Evolutionary conservation across 2,113 vertebrate species (phyloP), one percentile per base, ranked within the genome.

Genomic region (Notothenia rossii): DNA sequence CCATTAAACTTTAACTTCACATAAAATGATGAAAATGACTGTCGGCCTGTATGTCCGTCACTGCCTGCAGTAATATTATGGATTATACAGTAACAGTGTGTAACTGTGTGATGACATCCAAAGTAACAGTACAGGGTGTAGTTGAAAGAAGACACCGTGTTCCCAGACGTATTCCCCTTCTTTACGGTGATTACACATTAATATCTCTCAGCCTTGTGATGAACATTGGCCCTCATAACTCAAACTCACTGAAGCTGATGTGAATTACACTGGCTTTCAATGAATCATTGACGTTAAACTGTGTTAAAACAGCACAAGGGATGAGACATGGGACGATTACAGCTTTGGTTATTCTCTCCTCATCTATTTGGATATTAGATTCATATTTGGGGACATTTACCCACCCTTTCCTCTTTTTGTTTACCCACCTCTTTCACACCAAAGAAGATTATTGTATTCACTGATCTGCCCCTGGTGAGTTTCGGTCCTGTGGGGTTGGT

Each of bases 401-500:
- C 9, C 18, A 4, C 20, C 58, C 22, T 48, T 63, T 64, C 43
- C 33, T 48, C 12, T 51, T 46, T 60, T 10, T 1, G 5, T 70
- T 75, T 8, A 9, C 33, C 22, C 51, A 65, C 29, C 40, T 67
- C 15, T 63, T 84, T 86, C 53, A 81, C 83, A 76, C 75, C 70
- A 67, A 9, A 77, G 25, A 60, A 58, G 59, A 63, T 45, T 7
- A 48, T 60, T 70, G 59, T 75, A 79, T 77, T 78, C 61, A 55
- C 77, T 17, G 20, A 76, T 75, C 43, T 40, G 66, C 75, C 49
- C 50, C 64, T 55, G 72, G 15, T 46, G 49, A 90, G 87, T 93
- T 92, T 88, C 87, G 81, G 79, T 81, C 22, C 51, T 29, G 80
- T 77, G 74, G 56, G 55, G 4, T 6, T 14, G 55, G 87, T 93